A percentile compares a stretch with the other conserved stretches of the same genome.
These are phyloP conservation scores for Oligia fasciuncula DNA, from an alignment of 2,888 invertebrate species.

Conservation along the genomic window DNA sequence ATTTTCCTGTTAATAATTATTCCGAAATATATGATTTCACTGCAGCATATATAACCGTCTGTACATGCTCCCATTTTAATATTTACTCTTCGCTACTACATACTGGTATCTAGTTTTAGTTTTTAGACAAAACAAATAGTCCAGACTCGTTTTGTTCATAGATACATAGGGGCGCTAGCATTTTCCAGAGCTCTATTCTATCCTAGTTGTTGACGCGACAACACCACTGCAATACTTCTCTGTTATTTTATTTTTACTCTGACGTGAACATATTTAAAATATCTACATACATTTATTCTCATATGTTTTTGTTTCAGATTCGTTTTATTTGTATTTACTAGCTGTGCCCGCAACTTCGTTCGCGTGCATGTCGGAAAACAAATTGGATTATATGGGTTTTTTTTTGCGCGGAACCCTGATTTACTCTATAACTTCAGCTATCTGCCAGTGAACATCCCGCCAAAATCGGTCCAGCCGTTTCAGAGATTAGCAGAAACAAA, in stretches of 20 bases:
- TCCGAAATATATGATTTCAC: not conserved
- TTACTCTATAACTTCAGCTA: no score
- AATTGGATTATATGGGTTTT: no score
- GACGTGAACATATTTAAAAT: not conserved
- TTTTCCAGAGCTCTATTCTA: not conserved
- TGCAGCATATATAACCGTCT: no score
- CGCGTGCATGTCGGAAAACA: no score
- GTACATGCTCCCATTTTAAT: not conserved
- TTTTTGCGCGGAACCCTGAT: no score
- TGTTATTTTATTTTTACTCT: not conserved
- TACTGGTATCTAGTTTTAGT: not conserved
- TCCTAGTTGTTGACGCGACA: slow-evolving; percentile 5
- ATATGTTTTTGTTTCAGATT: not conserved
- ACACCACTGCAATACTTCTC: not conserved
- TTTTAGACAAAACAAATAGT: slow-evolving; percentile 18
- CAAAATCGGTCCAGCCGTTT: no score
- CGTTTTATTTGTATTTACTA: not conserved
- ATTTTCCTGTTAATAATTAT: not conserved
- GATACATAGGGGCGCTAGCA: slow-evolving; percentile 23
- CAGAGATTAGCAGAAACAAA: no score
- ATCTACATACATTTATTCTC: not conserved
- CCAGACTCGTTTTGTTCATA: not conserved
- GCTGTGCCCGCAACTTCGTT: no score
- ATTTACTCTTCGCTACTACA: not conserved
- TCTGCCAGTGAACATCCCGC: no score